Evolutionary conservation across 92 coral and sea anemone genomes (phyloP).

Genomic region (Heteractis magnifica): DNA sequence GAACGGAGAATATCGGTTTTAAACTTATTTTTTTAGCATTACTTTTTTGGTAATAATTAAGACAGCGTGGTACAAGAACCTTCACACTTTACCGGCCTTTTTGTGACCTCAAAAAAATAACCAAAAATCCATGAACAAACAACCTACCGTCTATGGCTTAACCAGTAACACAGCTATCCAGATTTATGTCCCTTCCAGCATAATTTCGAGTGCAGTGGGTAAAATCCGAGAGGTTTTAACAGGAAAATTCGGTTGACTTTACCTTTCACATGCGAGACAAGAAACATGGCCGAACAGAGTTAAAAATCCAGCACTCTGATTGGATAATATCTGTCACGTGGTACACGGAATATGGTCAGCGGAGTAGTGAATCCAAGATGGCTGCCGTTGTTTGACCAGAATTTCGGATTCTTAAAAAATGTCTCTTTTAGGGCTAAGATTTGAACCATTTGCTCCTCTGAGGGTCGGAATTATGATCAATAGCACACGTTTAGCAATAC

Average conservation of each 20-base stretch:
- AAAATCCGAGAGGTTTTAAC: not conserved
- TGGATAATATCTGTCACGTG: constrained; percentile 53
- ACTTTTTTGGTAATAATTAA: not conserved
- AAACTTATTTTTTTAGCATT: not conserved
- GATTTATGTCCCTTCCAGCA: constrained; percentile 4
- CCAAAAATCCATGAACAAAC: not conserved
- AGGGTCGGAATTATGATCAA: not conserved
- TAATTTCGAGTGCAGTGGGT: not conserved
- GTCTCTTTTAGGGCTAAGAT: constrained; percentile 2
- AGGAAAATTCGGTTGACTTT: not conserved
- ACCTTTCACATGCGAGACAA: constrained; percentile 29
- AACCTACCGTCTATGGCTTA: constrained; percentile 16
- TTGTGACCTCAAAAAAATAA: not conserved
- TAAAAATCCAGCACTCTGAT: constrained; percentile 36
- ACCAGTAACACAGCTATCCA: not conserved
- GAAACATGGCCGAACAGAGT: constrained; percentile 54
- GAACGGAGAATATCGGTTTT: not conserved
- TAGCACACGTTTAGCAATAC: not conserved
- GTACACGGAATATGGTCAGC: constrained; percentile 25
- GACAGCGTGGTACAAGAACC: not conserved
- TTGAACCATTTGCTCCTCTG: not conserved
- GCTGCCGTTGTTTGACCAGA: constrained; percentile 9
- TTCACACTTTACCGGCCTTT: not conserved
- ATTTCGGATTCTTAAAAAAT: not conserved
- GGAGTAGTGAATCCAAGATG: constrained; percentile 28